These are phyloP conservation scores for Aurelia sp. DNA, from an alignment of 30 jellyfish, hydroid and myxozoan genomes.

Conservation along the genomic window DNA sequence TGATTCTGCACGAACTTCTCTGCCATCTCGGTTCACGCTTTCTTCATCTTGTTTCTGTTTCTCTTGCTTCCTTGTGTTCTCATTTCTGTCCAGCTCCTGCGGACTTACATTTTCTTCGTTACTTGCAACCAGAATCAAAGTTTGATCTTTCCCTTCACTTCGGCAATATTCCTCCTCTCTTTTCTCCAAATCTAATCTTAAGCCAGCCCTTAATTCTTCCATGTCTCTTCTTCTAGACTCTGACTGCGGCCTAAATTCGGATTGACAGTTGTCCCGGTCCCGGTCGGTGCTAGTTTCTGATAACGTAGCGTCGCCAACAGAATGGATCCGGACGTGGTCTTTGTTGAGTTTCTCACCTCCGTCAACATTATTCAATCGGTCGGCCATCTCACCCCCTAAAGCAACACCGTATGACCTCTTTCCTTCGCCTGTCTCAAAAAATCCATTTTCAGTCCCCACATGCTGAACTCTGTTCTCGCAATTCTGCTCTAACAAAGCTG, in stretches of 20 bases:
- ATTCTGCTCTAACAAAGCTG: background rate
- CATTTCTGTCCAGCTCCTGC: background rate
- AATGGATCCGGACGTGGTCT: background rate
- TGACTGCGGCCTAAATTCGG: background rate
- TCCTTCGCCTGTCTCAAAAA: background rate
- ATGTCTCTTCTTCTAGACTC: background rate
- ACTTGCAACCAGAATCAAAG: background rate
- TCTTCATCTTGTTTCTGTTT: too few relatives aligned
- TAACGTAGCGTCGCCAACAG: too few relatives aligned
- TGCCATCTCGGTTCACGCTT: too few relatives aligned
- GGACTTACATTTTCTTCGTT: background rate
- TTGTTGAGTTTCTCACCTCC: background rate
- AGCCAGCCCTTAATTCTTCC: background rate
- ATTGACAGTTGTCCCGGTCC: background rate
- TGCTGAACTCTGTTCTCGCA: background rate
- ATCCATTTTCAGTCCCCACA: background rate
- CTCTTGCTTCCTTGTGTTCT: too few relatives aligned
- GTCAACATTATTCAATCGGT: background rate
- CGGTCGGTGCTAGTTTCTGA: background rate
- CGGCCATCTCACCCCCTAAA: background rate
- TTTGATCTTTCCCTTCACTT: too few relatives aligned
- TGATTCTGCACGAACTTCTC: too few relatives aligned
- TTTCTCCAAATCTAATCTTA: background rate
- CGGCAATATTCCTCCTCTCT: too few relatives aligned
- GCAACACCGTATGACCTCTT: background rate